phyloP scores from a whole-genome alignment of 2,888 invertebrate genomes.

The Meta bourneti region DNA sequence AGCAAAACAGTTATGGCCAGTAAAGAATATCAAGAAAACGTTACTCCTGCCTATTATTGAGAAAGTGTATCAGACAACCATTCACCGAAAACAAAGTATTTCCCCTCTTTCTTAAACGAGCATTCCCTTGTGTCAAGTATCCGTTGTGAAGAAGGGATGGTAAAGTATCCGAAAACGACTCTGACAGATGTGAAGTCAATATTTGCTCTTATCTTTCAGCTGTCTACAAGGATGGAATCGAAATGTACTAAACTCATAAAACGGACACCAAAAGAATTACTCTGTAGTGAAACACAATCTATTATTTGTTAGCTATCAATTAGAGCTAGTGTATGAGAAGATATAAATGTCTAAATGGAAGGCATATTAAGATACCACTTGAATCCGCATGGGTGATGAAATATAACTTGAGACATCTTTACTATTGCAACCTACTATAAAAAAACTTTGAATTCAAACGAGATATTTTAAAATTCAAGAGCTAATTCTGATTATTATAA shows the following conservation, averaged over 20 bases:
- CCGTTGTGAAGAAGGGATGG: slow-evolving; percentile 9
- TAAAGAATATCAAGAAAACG: not conserved
- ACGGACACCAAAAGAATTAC: not conserved
- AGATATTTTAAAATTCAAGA: too few relatives aligned
- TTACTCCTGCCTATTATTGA: not conserved
- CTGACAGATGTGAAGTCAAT: slow-evolving; percentile 55
- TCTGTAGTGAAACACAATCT: not conserved
- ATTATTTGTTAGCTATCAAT: not conserved
- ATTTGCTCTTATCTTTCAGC: slow-evolving; percentile 42
- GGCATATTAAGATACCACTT: not conserved
- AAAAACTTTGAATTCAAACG: too few relatives aligned
- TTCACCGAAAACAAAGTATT: not conserved
- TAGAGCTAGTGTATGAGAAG: not conserved
- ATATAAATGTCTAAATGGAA: not conserved
- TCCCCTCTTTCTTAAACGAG: slow-evolving; percentile 9
- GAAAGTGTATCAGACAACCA: not conserved
- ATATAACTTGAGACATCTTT: too few relatives aligned
- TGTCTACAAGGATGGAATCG: slow-evolving; percentile 22
- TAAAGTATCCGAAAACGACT: slow-evolving; percentile 8
- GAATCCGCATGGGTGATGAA: too few relatives aligned
- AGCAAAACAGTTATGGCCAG: not conserved
- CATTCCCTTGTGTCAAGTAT: slow-evolving; percentile 42
- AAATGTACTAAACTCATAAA: slow-evolving; percentile 12
- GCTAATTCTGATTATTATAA: too few relatives aligned
- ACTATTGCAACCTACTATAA: too few relatives aligned